Conservation (phyloP, 2,797 vertebrate genomes). For the Otolemur crassicaudatus region DNA sequence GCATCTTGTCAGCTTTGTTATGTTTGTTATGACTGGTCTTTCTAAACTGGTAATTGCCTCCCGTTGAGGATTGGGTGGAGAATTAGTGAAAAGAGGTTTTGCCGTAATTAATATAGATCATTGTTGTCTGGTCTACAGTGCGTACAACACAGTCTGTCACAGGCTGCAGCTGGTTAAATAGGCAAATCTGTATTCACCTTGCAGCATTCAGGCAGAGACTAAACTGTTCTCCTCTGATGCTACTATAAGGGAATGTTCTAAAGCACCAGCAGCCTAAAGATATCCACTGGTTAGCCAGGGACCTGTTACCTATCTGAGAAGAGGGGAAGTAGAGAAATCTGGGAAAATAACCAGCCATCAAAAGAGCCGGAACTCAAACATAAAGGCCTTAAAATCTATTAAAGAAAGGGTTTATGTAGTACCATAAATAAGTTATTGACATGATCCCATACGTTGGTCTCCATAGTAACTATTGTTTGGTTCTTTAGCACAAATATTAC, state of each 20-base stretch:
- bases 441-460: not conserved
- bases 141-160: not conserved
- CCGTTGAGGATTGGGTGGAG: not conserved
- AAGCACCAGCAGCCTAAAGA: constrained; percentile 69
- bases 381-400: not conserved
- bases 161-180: not conserved
- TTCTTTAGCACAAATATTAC: not conserved
- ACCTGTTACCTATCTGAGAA: not conserved
- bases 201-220: not conserved
- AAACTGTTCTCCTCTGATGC: constrained; percentile 12
- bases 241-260: constrained; percentile 30
- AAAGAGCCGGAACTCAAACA: not conserved
- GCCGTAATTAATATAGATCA: not conserved
- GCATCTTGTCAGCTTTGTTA: not conserved
- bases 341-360: not conserved
- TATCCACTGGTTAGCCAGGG: not conserved
- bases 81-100: not conserved
- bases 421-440: not conserved
- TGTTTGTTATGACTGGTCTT: not conserved
- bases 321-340: constrained; percentile 20
- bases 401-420: not conserved
- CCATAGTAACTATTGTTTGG: constrained; percentile 7
- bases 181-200: not conserved
- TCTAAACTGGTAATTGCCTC: not conserved
- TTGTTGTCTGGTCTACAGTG: not conserved